Conservation (phyloP, 2,797 vertebrate genomes). For the Apodemus agrarius region DNA sequence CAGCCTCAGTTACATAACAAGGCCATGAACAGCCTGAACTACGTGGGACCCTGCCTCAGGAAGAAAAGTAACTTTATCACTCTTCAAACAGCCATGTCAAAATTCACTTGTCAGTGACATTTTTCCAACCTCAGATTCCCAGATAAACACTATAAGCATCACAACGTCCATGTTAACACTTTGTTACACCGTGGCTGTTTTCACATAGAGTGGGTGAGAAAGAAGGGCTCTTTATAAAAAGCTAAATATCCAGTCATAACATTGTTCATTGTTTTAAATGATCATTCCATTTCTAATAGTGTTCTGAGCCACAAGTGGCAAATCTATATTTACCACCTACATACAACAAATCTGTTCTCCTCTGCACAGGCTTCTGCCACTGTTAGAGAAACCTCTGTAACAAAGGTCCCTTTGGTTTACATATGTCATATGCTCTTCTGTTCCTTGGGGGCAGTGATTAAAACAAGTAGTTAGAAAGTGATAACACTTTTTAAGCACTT, state of each 20-base stretch:
- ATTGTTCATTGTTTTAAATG: neutral
- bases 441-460: slow-evolving; percentile 21
- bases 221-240: slow-evolving; percentile 14
- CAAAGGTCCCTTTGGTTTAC: neutral
- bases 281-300: neutral
- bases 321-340: neutral
- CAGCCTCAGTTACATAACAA: neutral
- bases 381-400: neutral
- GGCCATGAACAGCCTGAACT: neutral
- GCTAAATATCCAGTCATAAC: slow-evolving; percentile 10
- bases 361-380: neutral
- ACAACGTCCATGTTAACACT: neutral
- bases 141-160: neutral
- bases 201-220: neutral
- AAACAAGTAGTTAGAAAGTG: slow-evolving; percentile 5
- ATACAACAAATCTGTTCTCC: neutral
- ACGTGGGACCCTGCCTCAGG: neutral
- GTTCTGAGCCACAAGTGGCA: neutral
- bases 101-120: neutral
- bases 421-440: neutral
- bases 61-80: neutral
- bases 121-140: slow-evolving; percentile 29
- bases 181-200: neutral
- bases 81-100: neutral
- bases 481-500: neutral